Percentiles rank a stretch among this genome's conserved stretches.
Evolutionary conservation across 2,113 vertebrate genomes (phyloP).

Genomic region (Axis porcinus): DNA sequence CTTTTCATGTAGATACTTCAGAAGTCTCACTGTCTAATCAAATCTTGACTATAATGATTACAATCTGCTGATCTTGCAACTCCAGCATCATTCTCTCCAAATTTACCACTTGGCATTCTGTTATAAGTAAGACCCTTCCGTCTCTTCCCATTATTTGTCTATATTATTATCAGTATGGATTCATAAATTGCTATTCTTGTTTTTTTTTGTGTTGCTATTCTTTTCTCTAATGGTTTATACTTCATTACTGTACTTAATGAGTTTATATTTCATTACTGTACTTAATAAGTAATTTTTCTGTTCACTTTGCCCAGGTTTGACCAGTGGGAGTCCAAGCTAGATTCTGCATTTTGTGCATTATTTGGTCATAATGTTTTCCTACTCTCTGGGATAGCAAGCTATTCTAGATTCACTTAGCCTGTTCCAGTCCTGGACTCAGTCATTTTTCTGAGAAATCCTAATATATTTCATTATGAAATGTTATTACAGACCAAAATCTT

Average conservation of each 20-base stretch:
- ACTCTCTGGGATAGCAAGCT: neutral
- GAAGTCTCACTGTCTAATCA: neutral
- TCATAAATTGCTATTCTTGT: neutral
- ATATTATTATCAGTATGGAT: neutral
- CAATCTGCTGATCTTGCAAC: neutral
- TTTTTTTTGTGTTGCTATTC: neutral
- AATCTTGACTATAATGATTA: neutral
- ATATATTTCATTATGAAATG: neutral
- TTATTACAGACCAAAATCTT: neutral
- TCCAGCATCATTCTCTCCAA: neutral
- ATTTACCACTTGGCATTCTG: neutral
- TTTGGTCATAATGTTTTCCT: neutral
- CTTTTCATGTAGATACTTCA: neutral
- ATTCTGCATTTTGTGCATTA: neutral
- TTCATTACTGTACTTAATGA: neutral
- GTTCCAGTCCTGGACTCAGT: neutral
- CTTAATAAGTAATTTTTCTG: neutral
- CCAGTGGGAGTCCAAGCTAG: neutral
- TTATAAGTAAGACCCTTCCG: neutral
- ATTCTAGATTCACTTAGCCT: neutral
- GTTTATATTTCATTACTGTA: neutral
- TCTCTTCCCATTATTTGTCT: neutral
- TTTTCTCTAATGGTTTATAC: neutral
- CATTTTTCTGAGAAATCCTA: neutral
- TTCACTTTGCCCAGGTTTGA: neutral